Percentiles rank a stretch among this genome's conserved stretches.
Evolutionary conservation across 1,140 invertebrate genomes (phyloP).

Genomic region (Archivesica marissinica): DNA sequence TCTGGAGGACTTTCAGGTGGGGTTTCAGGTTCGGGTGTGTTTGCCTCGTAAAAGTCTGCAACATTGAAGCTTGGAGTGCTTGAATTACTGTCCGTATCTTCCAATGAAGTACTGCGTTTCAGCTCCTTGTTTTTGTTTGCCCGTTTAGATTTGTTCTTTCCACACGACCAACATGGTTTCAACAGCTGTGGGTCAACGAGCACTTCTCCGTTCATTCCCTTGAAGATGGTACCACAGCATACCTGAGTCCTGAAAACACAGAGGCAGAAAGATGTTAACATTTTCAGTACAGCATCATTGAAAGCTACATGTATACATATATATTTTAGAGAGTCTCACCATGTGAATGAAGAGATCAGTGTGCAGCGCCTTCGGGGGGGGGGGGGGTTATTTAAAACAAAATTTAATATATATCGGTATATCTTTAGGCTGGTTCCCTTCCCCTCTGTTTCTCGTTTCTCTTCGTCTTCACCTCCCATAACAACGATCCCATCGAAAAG

Average conservation of each 20-base stretch:
- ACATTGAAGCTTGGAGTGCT: constrained; percentile 69
- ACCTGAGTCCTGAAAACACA: constrained; percentile 87
- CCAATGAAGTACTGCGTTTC: constrained; percentile 69
- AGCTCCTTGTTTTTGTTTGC: constrained; percentile 22
- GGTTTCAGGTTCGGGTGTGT: constrained; percentile 62
- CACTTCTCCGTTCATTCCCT: constrained; percentile 88
- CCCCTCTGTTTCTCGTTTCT: too few species aligned
- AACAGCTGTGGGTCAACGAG: constrained; percentile 87
- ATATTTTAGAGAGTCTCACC: too few species aligned
- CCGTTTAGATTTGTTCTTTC: constrained; percentile 30
- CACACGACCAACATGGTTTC: constrained; percentile 86
- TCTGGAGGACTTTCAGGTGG: constrained; percentile 65
- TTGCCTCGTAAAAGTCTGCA: constrained; percentile 63
- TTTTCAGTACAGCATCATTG: too few species aligned
- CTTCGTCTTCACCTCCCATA: too few species aligned
- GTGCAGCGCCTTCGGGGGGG: too few species aligned
- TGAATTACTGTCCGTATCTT: constrained; percentile 74
- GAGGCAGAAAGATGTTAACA: too few species aligned
- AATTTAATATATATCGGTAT: too few species aligned
- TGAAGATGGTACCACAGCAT: constrained; percentile 90
- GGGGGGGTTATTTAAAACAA: too few species aligned
- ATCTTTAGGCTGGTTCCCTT: too few species aligned
- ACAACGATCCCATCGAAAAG: too few species aligned
- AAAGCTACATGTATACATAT: too few species aligned
- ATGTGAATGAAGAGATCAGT: too few species aligned